Evolutionary conservation across 2,113 vertebrate species (phyloP).

Genomic region (Dissostichus mawsoni): DNA sequence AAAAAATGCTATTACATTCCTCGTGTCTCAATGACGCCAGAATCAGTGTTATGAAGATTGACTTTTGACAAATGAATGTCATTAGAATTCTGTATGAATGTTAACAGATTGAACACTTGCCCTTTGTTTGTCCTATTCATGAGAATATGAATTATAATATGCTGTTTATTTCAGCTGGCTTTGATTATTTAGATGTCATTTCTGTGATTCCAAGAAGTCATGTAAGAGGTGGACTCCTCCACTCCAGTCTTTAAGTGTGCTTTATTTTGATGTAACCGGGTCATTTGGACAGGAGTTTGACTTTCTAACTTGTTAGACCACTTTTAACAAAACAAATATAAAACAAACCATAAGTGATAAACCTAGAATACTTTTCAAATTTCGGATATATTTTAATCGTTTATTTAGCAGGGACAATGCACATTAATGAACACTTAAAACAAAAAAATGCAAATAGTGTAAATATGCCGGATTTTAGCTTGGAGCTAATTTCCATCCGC

Average conservation of each 20-base stretch:
- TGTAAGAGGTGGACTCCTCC: conserved; percentile 30
- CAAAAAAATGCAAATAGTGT: too few relatives aligned
- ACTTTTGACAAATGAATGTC: conserved; percentile 7
- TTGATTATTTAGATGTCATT: conserved; percentile 19
- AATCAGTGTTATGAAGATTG: background rate
- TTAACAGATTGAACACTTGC: background rate
- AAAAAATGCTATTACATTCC: conserved; percentile 16
- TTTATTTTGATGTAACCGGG: conserved; percentile 16
- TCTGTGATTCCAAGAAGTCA: conserved; percentile 28
- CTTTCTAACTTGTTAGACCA: conserved; percentile 1
- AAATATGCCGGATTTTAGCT: too few relatives aligned
- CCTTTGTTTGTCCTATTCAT: conserved; percentile 18
- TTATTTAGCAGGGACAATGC: too few relatives aligned
- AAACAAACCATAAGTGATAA: background rate
- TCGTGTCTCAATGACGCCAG: conserved; percentile 15
- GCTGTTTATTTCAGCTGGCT: conserved; percentile 36
- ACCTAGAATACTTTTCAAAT: background rate
- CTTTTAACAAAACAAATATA: background rate
- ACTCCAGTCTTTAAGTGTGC: background rate
- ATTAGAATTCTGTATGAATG: conserved; percentile 7
- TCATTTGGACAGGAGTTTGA: background rate
- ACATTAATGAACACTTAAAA: too few relatives aligned
- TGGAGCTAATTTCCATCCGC: too few relatives aligned
- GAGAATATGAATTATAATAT: conserved; percentile 7
- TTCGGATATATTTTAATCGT: background rate